phyloP scores from a whole-genome alignment of 1,140 invertebrate species.

The Drosophila carrolli region DNA sequence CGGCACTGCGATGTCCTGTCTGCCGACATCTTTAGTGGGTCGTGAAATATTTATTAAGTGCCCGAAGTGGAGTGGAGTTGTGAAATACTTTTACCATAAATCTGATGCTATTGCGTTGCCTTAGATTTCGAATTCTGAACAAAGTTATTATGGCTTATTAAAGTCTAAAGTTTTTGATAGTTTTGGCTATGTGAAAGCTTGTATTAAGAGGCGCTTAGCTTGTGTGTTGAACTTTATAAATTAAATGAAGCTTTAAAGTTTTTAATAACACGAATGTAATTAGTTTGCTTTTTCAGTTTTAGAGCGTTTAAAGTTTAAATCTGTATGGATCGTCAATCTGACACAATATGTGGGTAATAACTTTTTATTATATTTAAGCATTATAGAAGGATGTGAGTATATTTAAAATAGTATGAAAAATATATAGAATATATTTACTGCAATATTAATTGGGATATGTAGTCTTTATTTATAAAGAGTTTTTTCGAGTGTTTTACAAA shows the following conservation, averaged over 20 bases:
- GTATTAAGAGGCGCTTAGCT: conserved; percentile 16
- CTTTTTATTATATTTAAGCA: too few species aligned
- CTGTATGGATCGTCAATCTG: too few species aligned
- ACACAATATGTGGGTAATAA: too few species aligned
- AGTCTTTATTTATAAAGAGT: too few species aligned
- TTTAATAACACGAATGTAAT: conserved; percentile 10
- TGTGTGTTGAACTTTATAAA: conserved; percentile 7
- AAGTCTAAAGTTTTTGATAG: conserved; percentile 34
- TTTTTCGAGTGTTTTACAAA: too few species aligned
- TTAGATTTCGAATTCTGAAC: not conserved
- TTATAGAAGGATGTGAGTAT: too few species aligned
- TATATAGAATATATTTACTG: too few species aligned
- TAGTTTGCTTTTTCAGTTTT: not conserved
- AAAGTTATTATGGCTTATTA: conserved; percentile 38
- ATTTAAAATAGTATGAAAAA: too few species aligned
- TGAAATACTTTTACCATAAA: conserved; percentile 35
- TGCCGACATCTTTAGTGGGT: conserved; percentile 62
- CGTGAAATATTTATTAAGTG: conserved; percentile 64
- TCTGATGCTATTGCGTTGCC: conserved; percentile 8
- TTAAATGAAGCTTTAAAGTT: conserved; percentile 7
- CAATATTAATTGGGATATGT: too few species aligned
- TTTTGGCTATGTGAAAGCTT: conserved; percentile 9
- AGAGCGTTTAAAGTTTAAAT: not conserved
- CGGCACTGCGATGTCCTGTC: conserved; percentile 51
- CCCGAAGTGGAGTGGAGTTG: conserved; percentile 12